Conservation (phyloP, 2,797 vertebrate species). For the Xenentodon cancila region DNA sequence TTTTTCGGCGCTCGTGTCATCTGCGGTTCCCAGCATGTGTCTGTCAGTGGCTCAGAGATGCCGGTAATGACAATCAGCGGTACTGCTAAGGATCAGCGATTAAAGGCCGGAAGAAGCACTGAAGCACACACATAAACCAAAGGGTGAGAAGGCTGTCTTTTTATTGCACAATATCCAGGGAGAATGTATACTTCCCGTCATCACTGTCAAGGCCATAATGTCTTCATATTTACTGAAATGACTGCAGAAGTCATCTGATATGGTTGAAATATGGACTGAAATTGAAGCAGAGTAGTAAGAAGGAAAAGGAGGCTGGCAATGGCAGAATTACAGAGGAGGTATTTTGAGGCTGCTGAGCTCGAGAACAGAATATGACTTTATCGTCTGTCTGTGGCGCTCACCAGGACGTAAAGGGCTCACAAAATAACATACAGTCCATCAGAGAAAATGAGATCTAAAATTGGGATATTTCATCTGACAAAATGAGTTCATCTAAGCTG, state of each 20-base stretch:
- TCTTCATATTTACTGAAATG: constrained; percentile 61
- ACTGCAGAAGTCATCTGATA: constrained; percentile 46
- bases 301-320: constrained; percentile 20
- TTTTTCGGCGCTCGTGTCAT: constrained; percentile 56
- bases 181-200: constrained; percentile 27
- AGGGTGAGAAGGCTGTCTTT: constrained; percentile 43
- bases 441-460: constrained; percentile 16
- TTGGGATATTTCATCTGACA: constrained; percentile 5
- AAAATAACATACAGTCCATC: constrained; percentile 1
- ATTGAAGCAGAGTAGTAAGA: constrained; percentile 30
- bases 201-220: constrained; percentile 48
- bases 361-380: constrained; percentile 21
- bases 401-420: constrained; percentile 1
- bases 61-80: constrained; percentile 69
- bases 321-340: constrained; percentile 13
- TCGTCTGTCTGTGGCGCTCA: constrained; percentile 12
- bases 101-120: constrained; percentile 59
- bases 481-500: constrained; percentile 2
- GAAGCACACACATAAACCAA: constrained; percentile 47
- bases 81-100: constrained; percentile 61
- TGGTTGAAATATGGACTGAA: constrained; percentile 47
- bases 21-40: constrained; percentile 63
- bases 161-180: constrained; percentile 43
- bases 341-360: constrained; percentile 13
- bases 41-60: constrained; percentile 56